Evolutionary conservation across 2,113 vertebrate genomes (phyloP).

Genomic region (Rhinoderma darwinii): DNA sequence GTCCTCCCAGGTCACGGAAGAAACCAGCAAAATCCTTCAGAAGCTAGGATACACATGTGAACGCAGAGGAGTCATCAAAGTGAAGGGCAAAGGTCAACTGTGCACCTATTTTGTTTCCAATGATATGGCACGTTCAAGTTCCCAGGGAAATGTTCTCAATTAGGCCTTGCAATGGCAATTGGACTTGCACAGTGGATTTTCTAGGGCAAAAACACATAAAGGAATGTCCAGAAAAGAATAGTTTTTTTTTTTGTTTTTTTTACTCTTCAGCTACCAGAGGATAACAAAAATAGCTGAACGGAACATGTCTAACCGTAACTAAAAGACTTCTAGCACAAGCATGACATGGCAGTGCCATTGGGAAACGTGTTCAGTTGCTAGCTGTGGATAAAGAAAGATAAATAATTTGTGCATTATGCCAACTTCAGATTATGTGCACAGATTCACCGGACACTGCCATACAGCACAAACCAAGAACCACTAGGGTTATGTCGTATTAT

Average conservation of each 20-base stretch:
- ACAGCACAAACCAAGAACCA: neutral
- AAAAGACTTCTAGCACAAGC: neutral
- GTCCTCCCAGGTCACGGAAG: conserved; percentile 81
- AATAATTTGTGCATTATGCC: neutral
- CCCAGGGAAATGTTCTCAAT: conserved; percentile 64
- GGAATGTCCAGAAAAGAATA: neutral
- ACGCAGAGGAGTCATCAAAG: conserved; percentile 80
- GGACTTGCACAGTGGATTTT: neutral
- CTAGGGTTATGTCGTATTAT: neutral
- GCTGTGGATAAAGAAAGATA: neutral
- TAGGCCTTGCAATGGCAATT: neutral
- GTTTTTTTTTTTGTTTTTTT: neutral
- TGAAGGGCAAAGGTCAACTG: conserved; percentile 91
- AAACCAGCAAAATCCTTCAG: conserved; percentile 77
- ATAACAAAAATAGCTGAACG: neutral
- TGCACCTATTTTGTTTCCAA: conserved; percentile 84
- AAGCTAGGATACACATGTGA: conserved; percentile 79
- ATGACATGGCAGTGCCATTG: neutral
- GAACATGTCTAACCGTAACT: neutral
- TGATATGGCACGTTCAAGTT: conserved; percentile 65
- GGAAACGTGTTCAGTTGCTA: neutral
- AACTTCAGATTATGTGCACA: neutral
- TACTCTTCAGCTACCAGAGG: neutral
- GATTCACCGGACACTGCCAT: neutral
- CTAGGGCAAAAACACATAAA: neutral